phyloP scores from a whole-genome alignment of 35 echinoderm and acorn worm genomes.

The Ptychodera flava region DNA sequence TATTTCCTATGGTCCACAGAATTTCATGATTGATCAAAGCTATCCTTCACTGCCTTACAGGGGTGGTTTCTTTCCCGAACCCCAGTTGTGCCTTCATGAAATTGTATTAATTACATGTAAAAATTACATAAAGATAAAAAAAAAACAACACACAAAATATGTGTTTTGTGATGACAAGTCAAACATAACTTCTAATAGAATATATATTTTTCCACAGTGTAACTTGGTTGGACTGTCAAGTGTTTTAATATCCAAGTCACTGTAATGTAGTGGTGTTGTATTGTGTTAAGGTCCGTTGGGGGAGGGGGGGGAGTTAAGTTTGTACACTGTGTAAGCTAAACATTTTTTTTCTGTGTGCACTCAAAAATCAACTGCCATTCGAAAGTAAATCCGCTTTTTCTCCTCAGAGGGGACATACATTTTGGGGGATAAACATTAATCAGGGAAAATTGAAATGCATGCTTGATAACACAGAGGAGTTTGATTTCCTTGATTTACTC shows the following conservation, averaged over 20 bases:
- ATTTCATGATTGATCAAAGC: not conserved
- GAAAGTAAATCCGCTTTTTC: too few relatives aligned
- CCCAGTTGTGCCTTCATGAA: not conserved
- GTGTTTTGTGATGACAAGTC: not conserved
- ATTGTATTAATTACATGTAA: not conserved
- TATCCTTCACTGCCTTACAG: not conserved
- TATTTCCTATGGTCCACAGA: not conserved
- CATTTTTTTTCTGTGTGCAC: not conserved
- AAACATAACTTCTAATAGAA: not conserved
- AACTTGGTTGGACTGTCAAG: not conserved
- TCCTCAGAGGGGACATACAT: too few relatives aligned
- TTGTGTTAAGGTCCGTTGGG: too few relatives aligned
- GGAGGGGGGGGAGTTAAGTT: too few relatives aligned
- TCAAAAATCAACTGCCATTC: not conserved
- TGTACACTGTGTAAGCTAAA: too few relatives aligned
- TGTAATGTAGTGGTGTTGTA: too few relatives aligned
- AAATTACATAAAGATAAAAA: too few relatives aligned
- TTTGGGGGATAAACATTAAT: too few relatives aligned
- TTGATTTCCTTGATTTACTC: too few relatives aligned
- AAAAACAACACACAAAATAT: not conserved
- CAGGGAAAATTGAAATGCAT: too few relatives aligned
- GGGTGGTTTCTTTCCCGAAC: not conserved
- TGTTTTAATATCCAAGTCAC: not conserved
- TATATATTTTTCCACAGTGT: not conserved
- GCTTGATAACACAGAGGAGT: too few relatives aligned